Evolutionary conservation across 2,797 vertebrate species (phyloP).

Genomic region (Coregonus suidteri): DNA sequence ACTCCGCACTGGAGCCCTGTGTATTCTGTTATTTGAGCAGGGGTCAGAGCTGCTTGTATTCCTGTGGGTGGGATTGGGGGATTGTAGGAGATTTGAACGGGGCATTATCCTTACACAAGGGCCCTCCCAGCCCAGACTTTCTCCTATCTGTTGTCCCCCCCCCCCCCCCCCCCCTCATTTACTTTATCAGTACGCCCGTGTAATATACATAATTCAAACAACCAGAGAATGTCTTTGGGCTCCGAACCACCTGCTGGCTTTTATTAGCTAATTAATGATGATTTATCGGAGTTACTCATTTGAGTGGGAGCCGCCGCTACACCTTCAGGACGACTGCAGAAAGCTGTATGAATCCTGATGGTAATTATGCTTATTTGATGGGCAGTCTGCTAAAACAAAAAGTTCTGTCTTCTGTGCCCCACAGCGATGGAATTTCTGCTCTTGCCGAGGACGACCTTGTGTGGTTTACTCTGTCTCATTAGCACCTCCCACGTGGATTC

Average conservation of each 20-base stretch:
- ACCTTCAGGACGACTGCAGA: slow-evolving; percentile 87
- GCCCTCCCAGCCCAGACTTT: slow-evolving; percentile 54
- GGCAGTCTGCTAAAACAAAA: slow-evolving; percentile 87
- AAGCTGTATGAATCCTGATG: slow-evolving; percentile 88
- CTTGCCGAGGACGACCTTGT: slow-evolving; percentile 75
- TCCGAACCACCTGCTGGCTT: slow-evolving; percentile 94
- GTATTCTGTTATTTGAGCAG: slow-evolving; percentile 70
- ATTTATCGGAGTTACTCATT: slow-evolving; percentile 97
- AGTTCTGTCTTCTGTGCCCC: slow-evolving; percentile 79
- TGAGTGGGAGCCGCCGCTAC: slow-evolving; percentile 80
- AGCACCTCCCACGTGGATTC: slow-evolving; percentile 59
- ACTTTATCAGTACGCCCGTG: slow-evolving; percentile 80
- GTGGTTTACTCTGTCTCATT: slow-evolving; percentile 67
- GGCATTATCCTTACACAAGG: slow-evolving; percentile 69
- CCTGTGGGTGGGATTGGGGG: slow-evolving; percentile 78
- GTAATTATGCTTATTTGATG: slow-evolving; percentile 90
- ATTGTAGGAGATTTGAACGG: slow-evolving; percentile 74
- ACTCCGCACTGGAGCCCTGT: slow-evolving; percentile 47
- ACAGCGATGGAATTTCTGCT: slow-evolving; percentile 75
- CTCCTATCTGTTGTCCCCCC: slow-evolving; percentile 78
- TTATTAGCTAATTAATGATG: slow-evolving; percentile 99
- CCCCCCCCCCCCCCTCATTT: slow-evolving; percentile 81
- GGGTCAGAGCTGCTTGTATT: slow-evolving; percentile 82
- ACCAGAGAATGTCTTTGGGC: slow-evolving; percentile 90
- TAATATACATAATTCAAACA: slow-evolving; percentile 96